phyloP scores from a whole-genome alignment of 2,888 invertebrate genomes.

The Stenodema calcarata region DNA sequence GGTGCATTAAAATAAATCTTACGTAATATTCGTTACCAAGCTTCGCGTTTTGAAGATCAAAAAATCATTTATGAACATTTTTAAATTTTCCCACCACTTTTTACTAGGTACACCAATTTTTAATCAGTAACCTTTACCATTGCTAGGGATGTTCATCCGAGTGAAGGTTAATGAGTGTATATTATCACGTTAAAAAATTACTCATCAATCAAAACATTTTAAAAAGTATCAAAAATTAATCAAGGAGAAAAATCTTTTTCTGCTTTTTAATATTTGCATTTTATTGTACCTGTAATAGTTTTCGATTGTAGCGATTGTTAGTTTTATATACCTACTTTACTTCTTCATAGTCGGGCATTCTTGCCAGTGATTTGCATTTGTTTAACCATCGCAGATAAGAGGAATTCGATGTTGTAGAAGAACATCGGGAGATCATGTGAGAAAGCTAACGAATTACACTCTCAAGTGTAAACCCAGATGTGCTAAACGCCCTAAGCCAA shows the following conservation, averaged over 20 bases:
- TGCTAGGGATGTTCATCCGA: conserved; percentile 4
- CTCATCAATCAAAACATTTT: conserved; percentile 1
- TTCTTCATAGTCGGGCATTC: not conserved
- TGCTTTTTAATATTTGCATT: conserved; percentile 15
- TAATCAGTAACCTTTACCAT: conserved; percentile 6
- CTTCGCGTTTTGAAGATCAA: not conserved
- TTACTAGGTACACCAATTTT: conserved; percentile 11
- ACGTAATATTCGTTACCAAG: not conserved
- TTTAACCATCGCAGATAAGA: no score
- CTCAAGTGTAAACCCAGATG: not conserved
- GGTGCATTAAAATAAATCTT: conserved; percentile 39
- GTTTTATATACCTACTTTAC: not conserved
- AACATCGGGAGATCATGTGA: no score
- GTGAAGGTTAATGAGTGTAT: not conserved
- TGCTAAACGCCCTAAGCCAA: not conserved
- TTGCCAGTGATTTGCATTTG: not conserved
- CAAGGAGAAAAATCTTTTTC: not conserved
- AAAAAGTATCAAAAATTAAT: not conserved
- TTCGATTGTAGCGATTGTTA: conserved; percentile 1
- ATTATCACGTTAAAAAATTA: conserved; percentile 3
- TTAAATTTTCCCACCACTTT: conserved; percentile 9
- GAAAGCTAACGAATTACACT: not conserved
- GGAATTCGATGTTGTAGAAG: no score
- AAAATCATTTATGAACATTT: not conserved
- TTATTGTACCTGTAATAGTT: conserved; percentile 22